Percentiles rank a stretch among this genome's conserved stretches.
phyloP scores from a whole-genome alignment of 2,797 vertebrate genomes.

The Cryptoblepharus egeriae region DNA sequence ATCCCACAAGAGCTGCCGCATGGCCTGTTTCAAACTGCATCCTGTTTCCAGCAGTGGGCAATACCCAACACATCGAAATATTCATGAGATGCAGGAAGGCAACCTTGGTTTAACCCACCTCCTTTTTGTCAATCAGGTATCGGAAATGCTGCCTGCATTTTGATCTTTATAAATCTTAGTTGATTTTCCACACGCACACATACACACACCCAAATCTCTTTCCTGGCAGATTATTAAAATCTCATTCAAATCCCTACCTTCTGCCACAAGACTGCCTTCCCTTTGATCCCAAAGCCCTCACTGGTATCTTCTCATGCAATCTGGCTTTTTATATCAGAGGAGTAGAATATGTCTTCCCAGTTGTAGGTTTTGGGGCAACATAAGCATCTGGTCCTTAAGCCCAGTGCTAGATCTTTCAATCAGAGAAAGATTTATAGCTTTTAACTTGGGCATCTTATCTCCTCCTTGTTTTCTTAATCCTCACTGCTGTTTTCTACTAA shows the following conservation, averaged over 20 bases:
- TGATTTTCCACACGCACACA: background rate
- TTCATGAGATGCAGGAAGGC: background rate
- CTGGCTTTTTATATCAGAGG: background rate
- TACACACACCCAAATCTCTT: background rate
- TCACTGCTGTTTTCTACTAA: background rate
- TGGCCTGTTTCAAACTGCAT: background rate
- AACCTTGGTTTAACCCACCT: background rate
- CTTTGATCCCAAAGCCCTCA: background rate
- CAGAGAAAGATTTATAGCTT: slow-evolving; percentile 32
- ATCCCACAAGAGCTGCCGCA: background rate
- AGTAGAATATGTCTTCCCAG: no score
- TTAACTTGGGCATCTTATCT: slow-evolving; percentile 36
- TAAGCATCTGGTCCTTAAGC: slow-evolving; percentile 32
- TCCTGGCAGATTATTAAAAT: slow-evolving; percentile 19
- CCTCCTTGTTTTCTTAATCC: slow-evolving; percentile 42
- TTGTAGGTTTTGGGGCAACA: background rate
- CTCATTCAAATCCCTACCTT: slow-evolving; percentile 8
- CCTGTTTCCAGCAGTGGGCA: background rate
- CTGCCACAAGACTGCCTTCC: background rate
- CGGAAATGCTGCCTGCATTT: background rate
- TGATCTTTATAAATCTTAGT: background rate
- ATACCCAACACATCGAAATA: background rate
- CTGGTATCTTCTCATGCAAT: background rate
- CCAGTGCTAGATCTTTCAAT: background rate
- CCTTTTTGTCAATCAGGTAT: background rate